A percentile compares a stretch with the other conserved stretches of the same genome.
These are phyloP conservation scores for Prunella fulvescens DNA, from an alignment of 2,113 vertebrate species.

Conservation along the genomic window DNA sequence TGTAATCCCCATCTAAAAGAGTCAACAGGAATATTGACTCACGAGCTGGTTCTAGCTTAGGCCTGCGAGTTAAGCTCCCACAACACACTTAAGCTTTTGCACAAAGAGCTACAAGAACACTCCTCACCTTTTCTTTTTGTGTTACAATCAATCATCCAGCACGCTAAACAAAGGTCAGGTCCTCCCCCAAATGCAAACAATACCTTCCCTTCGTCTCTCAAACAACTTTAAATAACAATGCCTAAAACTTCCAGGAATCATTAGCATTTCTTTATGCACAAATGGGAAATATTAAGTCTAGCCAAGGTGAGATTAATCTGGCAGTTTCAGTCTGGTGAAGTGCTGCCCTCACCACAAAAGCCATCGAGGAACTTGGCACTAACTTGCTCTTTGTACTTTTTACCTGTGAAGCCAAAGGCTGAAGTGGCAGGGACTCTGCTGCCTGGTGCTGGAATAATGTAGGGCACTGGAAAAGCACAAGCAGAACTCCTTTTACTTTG, in stretches of 20 bases:
- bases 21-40: slow-evolving; percentile 35
- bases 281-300: not conserved
- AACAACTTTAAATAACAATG: not conserved
- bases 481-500: not conserved
- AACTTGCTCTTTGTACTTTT: not conserved
- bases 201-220: not conserved
- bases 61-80: not conserved
- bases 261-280: not conserved
- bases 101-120: not conserved
- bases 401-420: not conserved
- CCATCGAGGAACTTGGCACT: not conserved
- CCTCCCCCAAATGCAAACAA: not conserved
- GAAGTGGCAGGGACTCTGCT: not conserved
- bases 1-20: not conserved
- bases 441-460: not conserved
- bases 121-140: not conserved
- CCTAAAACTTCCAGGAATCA: not conserved
- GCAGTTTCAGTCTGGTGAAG: not conserved
- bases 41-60: not conserved
- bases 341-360: not conserved
- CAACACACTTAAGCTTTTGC: not conserved
- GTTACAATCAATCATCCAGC: not conserved
- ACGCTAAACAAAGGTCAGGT: not conserved
- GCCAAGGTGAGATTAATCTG: not conserved
- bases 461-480: not conserved